Evolutionary conservation across 2,888 invertebrate genomes (phyloP).

Genomic region (Drosophila nigricruria): DNA sequence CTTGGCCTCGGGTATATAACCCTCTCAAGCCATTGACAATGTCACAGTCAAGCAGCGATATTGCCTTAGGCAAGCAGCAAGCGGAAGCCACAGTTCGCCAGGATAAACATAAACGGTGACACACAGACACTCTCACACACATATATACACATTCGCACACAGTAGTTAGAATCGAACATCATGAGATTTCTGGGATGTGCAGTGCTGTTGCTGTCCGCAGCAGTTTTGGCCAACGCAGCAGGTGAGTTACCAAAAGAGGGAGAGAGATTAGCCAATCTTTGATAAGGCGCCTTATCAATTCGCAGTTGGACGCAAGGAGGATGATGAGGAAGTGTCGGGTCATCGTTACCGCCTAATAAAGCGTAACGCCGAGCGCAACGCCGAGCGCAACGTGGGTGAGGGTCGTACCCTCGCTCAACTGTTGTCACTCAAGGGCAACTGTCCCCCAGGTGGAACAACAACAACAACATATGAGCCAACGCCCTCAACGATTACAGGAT

Average conservation of each 20-base stretch:
- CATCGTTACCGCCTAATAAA: conserved; percentile 25
- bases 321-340: conserved; percentile 9
- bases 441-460: rapidly evolving
- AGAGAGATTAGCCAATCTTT: background rate
- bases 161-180: background rate
- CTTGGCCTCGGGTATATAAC: conserved; percentile 66
- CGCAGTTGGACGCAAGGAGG: conserved; percentile 39
- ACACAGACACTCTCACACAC: background rate
- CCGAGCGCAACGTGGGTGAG: conserved; percentile 6
- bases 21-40: conserved; percentile 43
- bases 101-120: conserved; percentile 11
- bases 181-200: conserved; percentile 56
- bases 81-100: conserved; percentile 15
- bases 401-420: conserved; percentile 36
- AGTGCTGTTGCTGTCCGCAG: conserved; percentile 51
- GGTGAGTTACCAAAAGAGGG: conserved; percentile 46
- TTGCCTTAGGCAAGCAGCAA: conserved; percentile 54
- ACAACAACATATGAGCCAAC: rapidly evolving
- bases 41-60: conserved; percentile 66
- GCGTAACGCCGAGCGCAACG: background rate
- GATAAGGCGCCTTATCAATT: too few relatives aligned
- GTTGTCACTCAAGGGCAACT: conserved; percentile 32
- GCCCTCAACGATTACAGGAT: rapidly evolving
- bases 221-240: conserved; percentile 53
- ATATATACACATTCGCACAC: background rate